Evolutionary conservation across 2,797 vertebrate genomes (phyloP).

Genomic region (Hypotaenidia okinawae): DNA sequence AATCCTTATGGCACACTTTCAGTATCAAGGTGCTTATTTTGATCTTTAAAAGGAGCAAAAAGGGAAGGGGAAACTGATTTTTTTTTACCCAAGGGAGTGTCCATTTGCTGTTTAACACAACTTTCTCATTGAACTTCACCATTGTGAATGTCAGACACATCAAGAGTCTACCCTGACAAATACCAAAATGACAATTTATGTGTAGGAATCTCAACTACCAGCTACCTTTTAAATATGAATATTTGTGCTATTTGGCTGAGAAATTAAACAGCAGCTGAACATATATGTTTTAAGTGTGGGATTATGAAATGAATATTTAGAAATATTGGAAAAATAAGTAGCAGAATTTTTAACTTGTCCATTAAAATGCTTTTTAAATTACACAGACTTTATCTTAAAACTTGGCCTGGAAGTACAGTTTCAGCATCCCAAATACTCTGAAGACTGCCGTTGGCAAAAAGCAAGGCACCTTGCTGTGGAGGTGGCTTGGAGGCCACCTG

Average conservation of each 20-base stretch:
- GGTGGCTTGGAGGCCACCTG: not conserved
- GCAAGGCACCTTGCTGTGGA: not conserved
- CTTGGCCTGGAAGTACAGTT: not conserved
- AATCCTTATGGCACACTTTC: not conserved
- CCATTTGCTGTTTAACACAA: not conserved
- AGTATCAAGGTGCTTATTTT: not conserved
- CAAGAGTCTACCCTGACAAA: not conserved
- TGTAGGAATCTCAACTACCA: not conserved
- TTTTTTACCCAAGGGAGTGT: not conserved
- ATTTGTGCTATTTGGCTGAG: not conserved
- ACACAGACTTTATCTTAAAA: not conserved
- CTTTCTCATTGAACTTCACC: not conserved
- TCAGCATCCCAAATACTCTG: not conserved
- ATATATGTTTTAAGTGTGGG: not conserved
- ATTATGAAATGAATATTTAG: not conserved
- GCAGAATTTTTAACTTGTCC: not conserved
- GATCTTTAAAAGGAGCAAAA: not conserved
- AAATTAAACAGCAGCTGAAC: not conserved
- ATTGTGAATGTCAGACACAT: not conserved
- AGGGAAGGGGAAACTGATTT: not conserved
- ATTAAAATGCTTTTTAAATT: not conserved
- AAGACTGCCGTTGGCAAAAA: not conserved
- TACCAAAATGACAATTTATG: not conserved
- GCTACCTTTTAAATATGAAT: not conserved
- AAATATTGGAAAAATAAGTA: not conserved